phyloP scores from a whole-genome alignment of 2,888 invertebrate genomes.

The Parnassius orleans region DNA sequence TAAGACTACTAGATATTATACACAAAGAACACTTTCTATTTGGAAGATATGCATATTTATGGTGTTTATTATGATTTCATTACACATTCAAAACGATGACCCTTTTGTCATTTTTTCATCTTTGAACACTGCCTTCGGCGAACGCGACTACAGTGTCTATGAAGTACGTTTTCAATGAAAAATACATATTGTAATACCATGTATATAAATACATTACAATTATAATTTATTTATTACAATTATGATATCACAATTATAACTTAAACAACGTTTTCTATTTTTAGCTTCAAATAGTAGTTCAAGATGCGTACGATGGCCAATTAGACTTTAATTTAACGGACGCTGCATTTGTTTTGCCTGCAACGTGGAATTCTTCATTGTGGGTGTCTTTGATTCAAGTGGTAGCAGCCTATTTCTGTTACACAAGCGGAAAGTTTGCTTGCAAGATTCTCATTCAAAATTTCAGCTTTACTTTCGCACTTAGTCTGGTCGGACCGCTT shows the following conservation, averaged over 20 bases:
- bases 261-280: constrained; percentile 28
- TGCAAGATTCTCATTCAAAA: constrained; percentile 94
- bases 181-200: background rate
- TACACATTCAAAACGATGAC: constrained; percentile 67
- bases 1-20: constrained; percentile 85
- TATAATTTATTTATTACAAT: background rate
- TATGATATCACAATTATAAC: background rate
- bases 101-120: constrained; percentile 72
- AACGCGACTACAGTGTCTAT: constrained; percentile 74
- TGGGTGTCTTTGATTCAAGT: constrained; percentile 85
- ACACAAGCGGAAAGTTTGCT: constrained; percentile 87
- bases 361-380: constrained; percentile 67
- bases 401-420: constrained; percentile 83
- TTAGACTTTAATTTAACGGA: constrained; percentile 60
- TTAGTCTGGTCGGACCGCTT: constrained; percentile 88
- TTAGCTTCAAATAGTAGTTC: constrained; percentile 71
- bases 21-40: constrained; percentile 86
- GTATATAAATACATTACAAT: background rate
- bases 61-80: constrained; percentile 81
- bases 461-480: constrained; percentile 92
- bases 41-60: constrained; percentile 90
- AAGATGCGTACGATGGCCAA: constrained; percentile 54
- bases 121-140: constrained; percentile 69
- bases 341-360: constrained; percentile 48
- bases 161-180: constrained; percentile 61